Evolutionary conservation across 1,140 invertebrate genomes (phyloP), one percentile per base, ranked within the genome.

Genomic region (Diabrotica virgifera): DNA sequence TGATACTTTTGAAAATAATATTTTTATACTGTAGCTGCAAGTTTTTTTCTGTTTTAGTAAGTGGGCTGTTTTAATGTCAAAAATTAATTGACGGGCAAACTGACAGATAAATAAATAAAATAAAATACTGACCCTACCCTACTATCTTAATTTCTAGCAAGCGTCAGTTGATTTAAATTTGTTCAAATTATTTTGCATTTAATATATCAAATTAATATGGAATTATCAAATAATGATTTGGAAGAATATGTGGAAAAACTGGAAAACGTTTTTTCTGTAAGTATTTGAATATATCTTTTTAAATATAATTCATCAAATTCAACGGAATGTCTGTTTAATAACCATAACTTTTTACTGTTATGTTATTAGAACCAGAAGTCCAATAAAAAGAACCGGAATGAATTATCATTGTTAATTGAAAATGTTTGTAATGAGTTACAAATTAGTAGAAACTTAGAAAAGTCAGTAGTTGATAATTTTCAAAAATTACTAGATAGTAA

Each of bases 171-270:
- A 2, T 24, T 24, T 24, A 24, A 24, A 24, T 24, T 24, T 24
- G 4, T 24, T 24, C 4, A 24, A 24, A 24, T 24, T 24, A 24
- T 24, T 24, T 24, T 24, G 24, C 4, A 24, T 24, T 24, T 24
- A 24, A 24, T 24, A 24, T 24, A 24, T 24, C 24, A 24, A 24
- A 53, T 6, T n/a, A 62, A 5, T 5, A 62, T 62, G 60, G 36
- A 62, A 54, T 54, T 54, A 38, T 36, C 51, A 13, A 62, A 53
- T 54, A 35, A 62, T 38, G 51, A 62, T 38, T 62, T 62, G 52
- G 60, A 62, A 40, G 60, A 62, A 35, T 62, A 46, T 36, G 52
- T 62, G 5, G 60, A 62, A 38, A 62, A 62, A 62, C 52, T 62
- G 14, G 12, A 50, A 54, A 53, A 62, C 11, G 13, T 54, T 13